These are phyloP conservation scores for Stigmatopora nigra DNA, from an alignment of 2,113 vertebrate genomes.

Conservation along the genomic window DNA sequence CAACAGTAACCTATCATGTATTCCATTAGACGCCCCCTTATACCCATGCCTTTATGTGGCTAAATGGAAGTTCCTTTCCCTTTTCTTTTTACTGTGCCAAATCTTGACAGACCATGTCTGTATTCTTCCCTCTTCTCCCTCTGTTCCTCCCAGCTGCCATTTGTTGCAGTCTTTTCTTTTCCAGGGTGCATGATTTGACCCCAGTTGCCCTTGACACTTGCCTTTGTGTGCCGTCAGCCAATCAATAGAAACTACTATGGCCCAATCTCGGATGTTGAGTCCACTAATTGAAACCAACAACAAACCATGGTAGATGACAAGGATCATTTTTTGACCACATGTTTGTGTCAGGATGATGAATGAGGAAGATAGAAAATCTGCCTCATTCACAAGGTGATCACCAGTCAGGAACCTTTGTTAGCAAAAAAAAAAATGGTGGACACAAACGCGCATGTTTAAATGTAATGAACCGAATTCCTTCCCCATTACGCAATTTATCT, in stretches of 20 bases:
- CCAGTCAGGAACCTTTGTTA: slow-evolving; percentile 35
- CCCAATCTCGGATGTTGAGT: slow-evolving; percentile 53
- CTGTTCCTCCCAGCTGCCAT: slow-evolving; percentile 36
- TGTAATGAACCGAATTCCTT: not conserved
- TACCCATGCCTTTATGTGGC: slow-evolving; percentile 17
- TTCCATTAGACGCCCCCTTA: not conserved
- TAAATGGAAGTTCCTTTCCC: slow-evolving; percentile 38
- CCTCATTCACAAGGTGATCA: slow-evolving; percentile 53
- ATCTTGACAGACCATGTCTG: slow-evolving; percentile 38
- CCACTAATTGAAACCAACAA: slow-evolving; percentile 60
- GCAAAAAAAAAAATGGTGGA: not conserved
- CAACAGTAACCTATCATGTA: not conserved
- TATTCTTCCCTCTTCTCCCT: slow-evolving; percentile 32
- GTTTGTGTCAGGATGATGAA: slow-evolving; percentile 45
- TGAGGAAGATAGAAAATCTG: slow-evolving; percentile 34
- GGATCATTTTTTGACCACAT: slow-evolving; percentile 26
- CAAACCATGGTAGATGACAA: slow-evolving; percentile 31
- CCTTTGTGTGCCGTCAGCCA: slow-evolving; percentile 53
- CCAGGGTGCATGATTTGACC: slow-evolving; percentile 56
- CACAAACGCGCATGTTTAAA: not conserved
- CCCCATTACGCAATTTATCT: not conserved
- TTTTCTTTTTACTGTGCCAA: slow-evolving; percentile 21
- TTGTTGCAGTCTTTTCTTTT: slow-evolving; percentile 42
- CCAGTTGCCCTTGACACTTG: slow-evolving; percentile 62
- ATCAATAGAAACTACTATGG: slow-evolving; percentile 54